Base-by-base conservation (phyloP, 2,797 vertebrate species). In the Rhinoraja longicauda region DNA sequence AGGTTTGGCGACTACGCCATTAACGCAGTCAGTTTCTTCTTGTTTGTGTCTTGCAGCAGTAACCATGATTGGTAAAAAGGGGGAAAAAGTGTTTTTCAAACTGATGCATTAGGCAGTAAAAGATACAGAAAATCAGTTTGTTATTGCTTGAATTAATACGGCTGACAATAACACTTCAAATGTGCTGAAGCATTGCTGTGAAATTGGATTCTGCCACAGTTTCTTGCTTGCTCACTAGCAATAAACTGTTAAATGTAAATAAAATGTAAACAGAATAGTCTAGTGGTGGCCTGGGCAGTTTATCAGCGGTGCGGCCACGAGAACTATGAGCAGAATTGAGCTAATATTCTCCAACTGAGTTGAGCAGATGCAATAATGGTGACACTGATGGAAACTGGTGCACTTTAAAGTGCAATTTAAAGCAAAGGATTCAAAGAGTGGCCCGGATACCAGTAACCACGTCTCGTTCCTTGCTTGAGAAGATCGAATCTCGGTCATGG, bases 161-260 rank as follows among this genome's bases (percentile, higher is more conserved):
- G 67, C 59, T 88, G 62, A 88, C 53, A 67, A 88, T 88, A 88
- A 67, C 84, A 67, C 59, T 88, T 88, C 67, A 88, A 88, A 88
- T 64, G 84, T 67, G 36, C 59, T 67, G 84, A 88, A 67, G 84
- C 84, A 88, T 64, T 88, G 36, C 84, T 88, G 84, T 88, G 84
- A 88, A 88, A 88, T 88, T 88, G 84, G 84, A 88, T 88, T 62
- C 62, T 67, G 84, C 62, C 67, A 88, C 84, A 88, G 84, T 88
- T 67, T 88, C 84, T 88, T 88, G 59, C n/a, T 64, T 88, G 62
- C 62, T 88, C 62, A 67, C 84, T 88, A 67, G 84, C 62, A 88
- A 88, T 88, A 88, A 67, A 88, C 84, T 88, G 82, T 86, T 88
- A 88, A 88, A 88, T 88, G 84, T 88, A 88, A 88, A 88, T 64